Conservation (phyloP, 2,888 invertebrate species). For the Cosmia pyralina region DNA sequence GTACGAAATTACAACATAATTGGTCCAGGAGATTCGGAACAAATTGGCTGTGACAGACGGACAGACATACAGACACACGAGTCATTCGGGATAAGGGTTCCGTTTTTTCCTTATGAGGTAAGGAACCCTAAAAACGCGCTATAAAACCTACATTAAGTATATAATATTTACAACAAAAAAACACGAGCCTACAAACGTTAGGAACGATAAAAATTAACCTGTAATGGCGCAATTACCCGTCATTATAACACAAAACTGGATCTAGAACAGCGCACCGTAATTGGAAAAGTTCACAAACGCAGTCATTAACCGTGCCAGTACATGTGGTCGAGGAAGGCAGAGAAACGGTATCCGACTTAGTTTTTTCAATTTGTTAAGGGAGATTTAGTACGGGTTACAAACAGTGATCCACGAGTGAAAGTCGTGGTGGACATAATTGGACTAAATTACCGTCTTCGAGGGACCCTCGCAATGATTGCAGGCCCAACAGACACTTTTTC, state of each 20-base stretch:
- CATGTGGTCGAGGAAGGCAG: slow-evolving; percentile 54
- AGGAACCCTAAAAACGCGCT: background rate
- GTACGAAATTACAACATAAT: too few relatives aligned
- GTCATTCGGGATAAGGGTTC: too few relatives aligned
- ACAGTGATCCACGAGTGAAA: slow-evolving; percentile 71
- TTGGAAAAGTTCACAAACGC: slow-evolving; percentile 62
- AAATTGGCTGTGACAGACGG: too few relatives aligned
- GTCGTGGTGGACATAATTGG: slow-evolving; percentile 73
- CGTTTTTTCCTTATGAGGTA: too few relatives aligned
- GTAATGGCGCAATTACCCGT: slow-evolving; percentile 61
- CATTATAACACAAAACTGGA: slow-evolving; percentile 62
- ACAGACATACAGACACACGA: too few relatives aligned
- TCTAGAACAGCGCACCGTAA: slow-evolving; percentile 62
- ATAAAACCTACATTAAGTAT: background rate
- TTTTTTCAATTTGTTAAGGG: slow-evolving; percentile 68
- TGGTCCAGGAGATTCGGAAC: too few relatives aligned
- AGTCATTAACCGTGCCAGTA: slow-evolving; percentile 61
- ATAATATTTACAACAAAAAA: slow-evolving; percentile 28
- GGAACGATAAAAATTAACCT: slow-evolving; percentile 59
- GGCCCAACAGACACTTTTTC: slow-evolving; percentile 69
- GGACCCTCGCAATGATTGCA: slow-evolving; percentile 68
- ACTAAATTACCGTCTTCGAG: slow-evolving; percentile 73
- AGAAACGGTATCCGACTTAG: slow-evolving; percentile 62
- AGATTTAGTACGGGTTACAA: slow-evolving; percentile 68
- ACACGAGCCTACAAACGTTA: slow-evolving; percentile 39